Conservation (phyloP, 2,113 vertebrate species). For the Myotis yumanensis region DNA sequence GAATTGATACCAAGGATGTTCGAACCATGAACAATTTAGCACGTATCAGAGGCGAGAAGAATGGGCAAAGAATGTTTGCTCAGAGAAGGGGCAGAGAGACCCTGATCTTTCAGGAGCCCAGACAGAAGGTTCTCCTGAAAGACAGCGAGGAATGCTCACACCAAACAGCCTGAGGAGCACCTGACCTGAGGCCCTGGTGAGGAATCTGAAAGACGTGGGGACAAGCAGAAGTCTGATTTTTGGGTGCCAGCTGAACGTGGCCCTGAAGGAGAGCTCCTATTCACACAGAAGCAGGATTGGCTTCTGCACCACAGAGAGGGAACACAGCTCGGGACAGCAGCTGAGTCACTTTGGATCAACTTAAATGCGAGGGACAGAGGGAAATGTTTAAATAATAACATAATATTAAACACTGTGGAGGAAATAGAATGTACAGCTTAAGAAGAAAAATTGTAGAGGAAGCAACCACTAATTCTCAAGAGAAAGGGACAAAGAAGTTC, state of each 20-base stretch:
- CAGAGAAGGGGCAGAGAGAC: background rate
- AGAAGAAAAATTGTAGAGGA: background rate
- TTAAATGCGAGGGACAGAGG: background rate
- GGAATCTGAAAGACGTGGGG: background rate
- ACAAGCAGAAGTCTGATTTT: background rate
- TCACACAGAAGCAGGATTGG: background rate
- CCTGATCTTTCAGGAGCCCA: background rate
- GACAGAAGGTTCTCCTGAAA: background rate
- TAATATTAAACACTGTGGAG: background rate
- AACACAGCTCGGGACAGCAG: background rate
- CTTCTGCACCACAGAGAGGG: background rate
- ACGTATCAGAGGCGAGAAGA: background rate
- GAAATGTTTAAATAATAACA: background rate
- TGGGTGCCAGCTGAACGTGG: background rate
- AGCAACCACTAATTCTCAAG: background rate
- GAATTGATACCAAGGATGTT: background rate
- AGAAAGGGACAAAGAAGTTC: background rate
- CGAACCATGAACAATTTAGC: background rate
- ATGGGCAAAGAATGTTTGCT: background rate
- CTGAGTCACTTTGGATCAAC: background rate
- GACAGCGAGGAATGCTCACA: background rate
- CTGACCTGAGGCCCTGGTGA: background rate
- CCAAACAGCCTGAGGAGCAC: background rate
- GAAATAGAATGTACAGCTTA: background rate
- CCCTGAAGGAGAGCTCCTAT: background rate